Evolutionary conservation across 2,113 vertebrate genomes (phyloP).

Genomic region (Etia nguti): DNA sequence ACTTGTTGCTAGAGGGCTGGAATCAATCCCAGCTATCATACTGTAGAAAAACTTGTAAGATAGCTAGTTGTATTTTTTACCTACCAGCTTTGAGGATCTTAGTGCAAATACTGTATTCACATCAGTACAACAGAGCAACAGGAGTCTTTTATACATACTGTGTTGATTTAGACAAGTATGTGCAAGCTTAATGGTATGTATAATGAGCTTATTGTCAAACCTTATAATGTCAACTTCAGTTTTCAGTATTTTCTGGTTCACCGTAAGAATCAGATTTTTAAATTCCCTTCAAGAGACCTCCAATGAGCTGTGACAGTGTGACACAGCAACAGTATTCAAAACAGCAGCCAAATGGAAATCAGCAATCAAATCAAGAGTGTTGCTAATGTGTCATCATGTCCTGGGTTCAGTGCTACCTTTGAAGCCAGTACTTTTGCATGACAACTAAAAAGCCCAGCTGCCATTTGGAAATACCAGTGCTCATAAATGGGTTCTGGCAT

Average conservation of each 20-base stretch:
- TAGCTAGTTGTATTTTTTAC: rapidly evolving
- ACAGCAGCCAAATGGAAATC: neutral
- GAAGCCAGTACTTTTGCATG: neutral
- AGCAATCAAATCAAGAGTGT: neutral
- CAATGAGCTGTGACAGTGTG: neutral
- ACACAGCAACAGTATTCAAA: neutral
- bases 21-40: neutral
- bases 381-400: neutral
- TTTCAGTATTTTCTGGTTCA: neutral
- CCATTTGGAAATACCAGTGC: neutral
- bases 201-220: neutral
- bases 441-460: neutral
- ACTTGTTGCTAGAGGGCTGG: neutral
- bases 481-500: neutral
- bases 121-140: neutral
- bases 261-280: neutral
- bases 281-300: neutral
- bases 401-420: neutral
- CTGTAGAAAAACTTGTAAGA: neutral
- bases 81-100: neutral
- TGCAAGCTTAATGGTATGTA: neutral
- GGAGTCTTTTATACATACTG: neutral
- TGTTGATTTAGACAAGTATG: neutral
- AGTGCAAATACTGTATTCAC: neutral
- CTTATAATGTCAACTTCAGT: neutral